phyloP scores from a whole-genome alignment of 1,140 invertebrate species.

The Archivesica marissinica region DNA sequence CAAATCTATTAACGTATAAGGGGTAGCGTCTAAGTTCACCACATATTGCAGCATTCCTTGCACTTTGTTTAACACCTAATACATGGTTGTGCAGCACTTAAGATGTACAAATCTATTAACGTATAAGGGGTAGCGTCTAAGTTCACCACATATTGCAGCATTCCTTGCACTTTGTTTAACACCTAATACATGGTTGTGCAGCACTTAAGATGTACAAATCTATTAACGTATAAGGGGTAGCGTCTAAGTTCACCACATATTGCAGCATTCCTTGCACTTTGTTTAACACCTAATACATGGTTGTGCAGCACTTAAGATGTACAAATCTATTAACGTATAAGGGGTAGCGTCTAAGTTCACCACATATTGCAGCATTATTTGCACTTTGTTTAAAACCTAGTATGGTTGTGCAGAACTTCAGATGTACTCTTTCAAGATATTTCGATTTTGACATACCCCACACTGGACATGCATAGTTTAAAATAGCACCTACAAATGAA shows the following conservation, averaged over 20 bases:
- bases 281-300: slow-evolving; percentile 14
- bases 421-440: background rate
- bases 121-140: slow-evolving; percentile 10
- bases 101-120: slow-evolving; percentile 14
- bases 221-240: slow-evolving; percentile 17
- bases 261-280: slow-evolving; percentile 28
- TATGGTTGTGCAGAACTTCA: slow-evolving; percentile 2
- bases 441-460: slow-evolving; percentile 4
- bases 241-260: slow-evolving; percentile 24
- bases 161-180: slow-evolving; percentile 37
- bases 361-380: slow-evolving; percentile 17
- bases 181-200: background rate
- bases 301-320: background rate
- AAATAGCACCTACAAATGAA: slow-evolving; percentile 1
- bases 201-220: slow-evolving; percentile 2
- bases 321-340: slow-evolving; percentile 19
- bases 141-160: slow-evolving; percentile 19
- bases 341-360: slow-evolving; percentile 33
- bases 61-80: slow-evolving; percentile 14
- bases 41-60: slow-evolving; percentile 23
- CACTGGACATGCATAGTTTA: background rate
- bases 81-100: background rate
- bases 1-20: slow-evolving; percentile 4
- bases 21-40: slow-evolving; percentile 35
- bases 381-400: slow-evolving; percentile 19